Evolutionary conservation across 2,797 vertebrate genomes (phyloP).

Genomic region (Pogoniulus pusillus): DNA sequence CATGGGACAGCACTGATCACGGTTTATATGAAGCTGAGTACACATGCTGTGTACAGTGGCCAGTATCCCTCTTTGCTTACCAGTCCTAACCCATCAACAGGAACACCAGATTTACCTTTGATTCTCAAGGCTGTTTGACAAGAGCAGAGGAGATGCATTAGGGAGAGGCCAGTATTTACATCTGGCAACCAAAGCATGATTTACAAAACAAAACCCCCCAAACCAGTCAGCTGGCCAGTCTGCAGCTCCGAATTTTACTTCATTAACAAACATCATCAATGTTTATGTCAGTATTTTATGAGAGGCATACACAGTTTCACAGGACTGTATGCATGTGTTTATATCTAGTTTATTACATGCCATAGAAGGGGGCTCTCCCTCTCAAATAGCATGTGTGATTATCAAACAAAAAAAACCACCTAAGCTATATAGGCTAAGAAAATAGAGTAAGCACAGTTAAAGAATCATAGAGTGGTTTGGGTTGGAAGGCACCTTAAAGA

Average conservation of each 20-base stretch:
- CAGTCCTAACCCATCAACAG: neutral
- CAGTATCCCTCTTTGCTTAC: neutral
- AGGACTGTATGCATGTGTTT: neutral
- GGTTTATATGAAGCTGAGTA: neutral
- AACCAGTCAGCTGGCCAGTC: neutral
- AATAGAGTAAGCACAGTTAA: neutral
- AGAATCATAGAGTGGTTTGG: too few relatives aligned
- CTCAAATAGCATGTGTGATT: neutral
- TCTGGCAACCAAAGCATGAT: neutral
- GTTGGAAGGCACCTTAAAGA: too few relatives aligned
- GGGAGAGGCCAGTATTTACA: neutral
- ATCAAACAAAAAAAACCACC: neutral
- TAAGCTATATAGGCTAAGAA: neutral
- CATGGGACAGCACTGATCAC: neutral
- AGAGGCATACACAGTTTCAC: neutral
- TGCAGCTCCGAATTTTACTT: neutral
- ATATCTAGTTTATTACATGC: neutral
- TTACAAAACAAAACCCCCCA: neutral
- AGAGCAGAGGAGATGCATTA: neutral
- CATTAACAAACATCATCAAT: neutral
- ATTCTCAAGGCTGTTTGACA: neutral
- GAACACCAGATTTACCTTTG: neutral
- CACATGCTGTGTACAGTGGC: fast-evolving
- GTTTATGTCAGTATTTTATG: neutral
- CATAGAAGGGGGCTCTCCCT: neutral